Evolutionary conservation across 1,140 invertebrate species (phyloP), one percentile per base, ranked within the genome.

Genomic region (Dinoponera quadriceps): DNA sequence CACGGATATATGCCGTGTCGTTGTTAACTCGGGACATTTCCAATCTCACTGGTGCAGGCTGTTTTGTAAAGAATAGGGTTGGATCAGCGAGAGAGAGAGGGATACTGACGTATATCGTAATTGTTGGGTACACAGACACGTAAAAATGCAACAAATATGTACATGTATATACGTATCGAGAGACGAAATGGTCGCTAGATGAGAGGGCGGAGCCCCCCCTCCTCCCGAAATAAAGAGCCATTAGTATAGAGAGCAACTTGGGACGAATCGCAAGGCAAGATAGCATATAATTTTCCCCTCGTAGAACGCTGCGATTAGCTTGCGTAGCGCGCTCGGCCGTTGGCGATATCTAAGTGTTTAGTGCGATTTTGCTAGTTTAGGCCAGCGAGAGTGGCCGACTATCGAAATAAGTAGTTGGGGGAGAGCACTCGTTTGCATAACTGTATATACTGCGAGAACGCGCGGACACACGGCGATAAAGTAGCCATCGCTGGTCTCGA

Each of bases 231-330:
- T 80, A 80, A 65, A 51, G 75, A 51, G 54, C 14, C 51, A 69
- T 78, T 78, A 78, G 62, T 78, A 55, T 69, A 71, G 63, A 57
- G n/a, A 78, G 33, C 33, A 44, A 44, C 38, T 51, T 80, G 57
- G 55, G 22, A 49, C 51, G 65, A 80, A 69, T 57, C 38, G 38
- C 38, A 44, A 44, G 38, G 38, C 38, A 9, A 44, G 38, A n/a
- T n/a, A 44, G 38, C 9, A 11, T 44, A 44, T 44, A 4, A 71
- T 63, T 57, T 25, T 38, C n/a, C 29, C 59, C 51, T 71, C 48
- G 75, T 71, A 80, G 75, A 69, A 69, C 65, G 65, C 75, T 80
- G 38, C 11, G 75, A 78, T 73, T 86, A 65, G 68, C 73, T 65
- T n/a, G 83, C 68, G 7, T 44, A 57, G 59, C 48, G 54, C 60